phyloP scores from a whole-genome alignment of 2,888 invertebrate species.

The Halocaridina rubra region DNA sequence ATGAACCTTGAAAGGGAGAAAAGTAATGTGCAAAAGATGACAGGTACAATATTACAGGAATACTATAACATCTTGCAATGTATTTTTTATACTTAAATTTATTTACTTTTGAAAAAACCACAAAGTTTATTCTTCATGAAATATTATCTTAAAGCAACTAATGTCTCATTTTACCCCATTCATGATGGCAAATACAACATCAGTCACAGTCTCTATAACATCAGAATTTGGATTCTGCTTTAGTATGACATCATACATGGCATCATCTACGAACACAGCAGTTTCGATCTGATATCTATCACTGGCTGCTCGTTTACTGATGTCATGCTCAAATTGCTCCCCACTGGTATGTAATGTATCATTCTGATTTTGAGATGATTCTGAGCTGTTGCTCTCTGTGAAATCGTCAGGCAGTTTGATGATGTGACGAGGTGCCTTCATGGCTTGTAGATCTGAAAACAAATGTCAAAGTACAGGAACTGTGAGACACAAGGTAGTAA shows the following conservation, averaged over 20 bases:
- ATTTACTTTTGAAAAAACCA: neutral
- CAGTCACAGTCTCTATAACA: slow-evolving; percentile 17
- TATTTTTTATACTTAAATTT: too few relatives aligned
- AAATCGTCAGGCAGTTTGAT: neutral
- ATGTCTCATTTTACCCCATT: slow-evolving; percentile 58
- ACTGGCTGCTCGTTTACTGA: neutral
- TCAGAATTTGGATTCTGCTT: neutral
- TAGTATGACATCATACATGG: slow-evolving; percentile 15
- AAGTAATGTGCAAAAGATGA: too few relatives aligned
- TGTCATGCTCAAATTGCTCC: neutral
- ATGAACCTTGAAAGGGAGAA: slow-evolving; percentile 65
- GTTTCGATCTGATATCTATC: slow-evolving; percentile 48
- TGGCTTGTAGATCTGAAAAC: slow-evolving; percentile 34
- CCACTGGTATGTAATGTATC: neutral
- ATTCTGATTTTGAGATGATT: neutral
- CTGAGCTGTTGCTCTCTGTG: neutral
- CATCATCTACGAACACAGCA: slow-evolving; percentile 55
- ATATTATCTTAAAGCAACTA: neutral
- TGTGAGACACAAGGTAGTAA: too few relatives aligned
- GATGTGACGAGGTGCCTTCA: slow-evolving; percentile 36
- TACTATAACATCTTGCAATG: too few relatives aligned
- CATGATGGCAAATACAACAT: slow-evolving; percentile 59
- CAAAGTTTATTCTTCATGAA: neutral
- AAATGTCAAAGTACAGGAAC: too few relatives aligned
- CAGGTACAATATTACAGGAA: too few relatives aligned